These are phyloP conservation scores for Clarias fuscus DNA, from an alignment of 2,797 vertebrate species.

Conservation along the genomic window DNA sequence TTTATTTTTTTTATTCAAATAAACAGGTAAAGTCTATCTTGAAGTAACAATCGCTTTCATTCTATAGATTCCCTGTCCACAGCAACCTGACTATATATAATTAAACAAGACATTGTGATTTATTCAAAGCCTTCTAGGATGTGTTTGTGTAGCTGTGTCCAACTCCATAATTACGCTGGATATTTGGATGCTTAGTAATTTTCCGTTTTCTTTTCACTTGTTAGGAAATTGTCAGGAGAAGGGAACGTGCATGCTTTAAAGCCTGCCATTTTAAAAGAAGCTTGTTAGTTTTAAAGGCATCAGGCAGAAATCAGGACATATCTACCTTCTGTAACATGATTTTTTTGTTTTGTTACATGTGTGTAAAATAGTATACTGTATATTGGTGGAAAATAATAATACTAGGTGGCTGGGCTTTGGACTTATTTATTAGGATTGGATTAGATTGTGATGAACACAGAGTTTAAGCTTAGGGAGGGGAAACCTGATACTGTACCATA, in stretches of 20 bases:
- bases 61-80: background rate
- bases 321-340: no score
- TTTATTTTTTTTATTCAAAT: background rate
- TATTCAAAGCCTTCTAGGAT: background rate
- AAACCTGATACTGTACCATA: background rate
- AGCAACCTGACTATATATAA: background rate
- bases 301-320: background rate
- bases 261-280: background rate
- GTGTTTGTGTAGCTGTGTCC: background rate
- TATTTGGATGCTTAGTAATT: background rate
- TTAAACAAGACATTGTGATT: background rate
- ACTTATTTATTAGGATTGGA: background rate
- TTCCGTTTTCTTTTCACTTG: background rate
- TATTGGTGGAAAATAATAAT: background rate
- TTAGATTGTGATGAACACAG: background rate
- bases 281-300: background rate
- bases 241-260: background rate
- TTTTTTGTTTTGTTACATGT: background rate
- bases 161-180: background rate
- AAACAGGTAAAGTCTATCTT: background rate
- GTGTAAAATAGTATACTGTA: background rate
- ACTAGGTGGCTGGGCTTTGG: background rate
- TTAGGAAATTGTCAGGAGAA: background rate
- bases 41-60: background rate
- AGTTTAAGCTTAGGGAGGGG: background rate